A percentile compares a stretch with the other conserved stretches of the same genome.
Conservation (phyloP, 2,797 vertebrate genomes). For the Thalassophryne amazonica region DNA sequence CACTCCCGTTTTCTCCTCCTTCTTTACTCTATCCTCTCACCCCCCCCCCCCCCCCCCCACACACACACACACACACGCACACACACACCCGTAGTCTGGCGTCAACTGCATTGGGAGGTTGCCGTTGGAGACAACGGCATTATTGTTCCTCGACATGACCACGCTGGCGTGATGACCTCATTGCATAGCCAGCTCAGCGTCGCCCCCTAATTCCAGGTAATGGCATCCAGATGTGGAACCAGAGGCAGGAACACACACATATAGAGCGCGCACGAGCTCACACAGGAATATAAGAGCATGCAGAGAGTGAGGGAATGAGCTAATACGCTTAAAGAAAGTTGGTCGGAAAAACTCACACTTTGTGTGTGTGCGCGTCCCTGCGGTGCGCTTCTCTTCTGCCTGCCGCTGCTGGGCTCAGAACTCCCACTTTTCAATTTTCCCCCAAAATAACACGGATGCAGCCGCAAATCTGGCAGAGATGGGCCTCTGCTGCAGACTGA, state of each 20-base stretch:
- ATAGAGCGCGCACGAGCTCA: slow-evolving; percentile 18
- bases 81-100: slow-evolving; percentile 12
- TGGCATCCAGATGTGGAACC: slow-evolving; percentile 73
- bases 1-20: not conserved
- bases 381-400: not conserved
- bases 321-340: slow-evolving; percentile 47
- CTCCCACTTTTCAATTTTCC: slow-evolving; percentile 17
- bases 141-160: slow-evolving; percentile 72
- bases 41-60: not conserved
- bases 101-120: slow-evolving; percentile 27
- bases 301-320: slow-evolving; percentile 21
- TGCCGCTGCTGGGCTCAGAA: slow-evolving; percentile 1
- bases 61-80: no score
- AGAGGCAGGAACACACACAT: slow-evolving; percentile 27
- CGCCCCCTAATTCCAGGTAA: slow-evolving; percentile 48
- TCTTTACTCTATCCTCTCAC: not conserved
- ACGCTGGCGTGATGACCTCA: slow-evolving; percentile 70
- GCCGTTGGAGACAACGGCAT: slow-evolving; percentile 65
- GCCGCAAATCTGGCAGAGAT: not conserved
- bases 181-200: slow-evolving; percentile 51
- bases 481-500: slow-evolving; percentile 5
- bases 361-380: not conserved
- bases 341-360: slow-evolving; percentile 1
- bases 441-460: slow-evolving; percentile 20
- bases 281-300: slow-evolving; percentile 44